Evolutionary conservation across 2,888 invertebrate species (phyloP), one percentile per base, ranked within the genome.

Genomic region (Prosapia bicincta): DNA sequence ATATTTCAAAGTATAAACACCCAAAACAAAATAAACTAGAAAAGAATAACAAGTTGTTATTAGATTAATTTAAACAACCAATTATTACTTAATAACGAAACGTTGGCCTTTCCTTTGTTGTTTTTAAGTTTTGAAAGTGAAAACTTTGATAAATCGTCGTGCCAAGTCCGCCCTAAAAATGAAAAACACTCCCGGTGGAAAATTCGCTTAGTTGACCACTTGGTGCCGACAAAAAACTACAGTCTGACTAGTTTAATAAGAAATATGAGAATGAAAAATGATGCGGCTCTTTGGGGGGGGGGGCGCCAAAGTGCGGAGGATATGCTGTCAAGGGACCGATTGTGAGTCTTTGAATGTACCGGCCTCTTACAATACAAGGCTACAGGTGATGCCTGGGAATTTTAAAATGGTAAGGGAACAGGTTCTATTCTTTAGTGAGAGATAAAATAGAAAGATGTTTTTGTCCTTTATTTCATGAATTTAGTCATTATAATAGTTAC

Each of bases 181-280:
- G 54, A 20, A 54, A 54, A 54, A 54, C 54, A 54, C 54, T 54
- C 54, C 54, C 54, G 3, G 54, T 20, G 54, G 54, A 54, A 54
- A 54, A 54, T 54, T 54, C 20, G 54, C 54, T 54, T 20, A 54
- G 54, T 20, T 54, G 54, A 54, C 54, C 54, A 54, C 54, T 54
- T 13, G 54, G 54, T 5, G 54, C 72, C 72, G 72, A 72, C 66
- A 72, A 72, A 72, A 72, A 66, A 66, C 72, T 24, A 30, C 32
- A 26, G 67, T 30, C 66, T 32, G 76, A 38, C 54, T 20, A 69
- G 67, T 76, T 76, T 76, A 76, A 76, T 76, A 67, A 54, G 67
- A 71, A 67, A 76, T 66, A 69, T 76, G 72, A 69, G 70, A 66
- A 72, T 54, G 76, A 76, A 76, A 76, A 76, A 76, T 72, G 76